Evolutionary conservation across 2,113 vertebrate species (phyloP), one percentile per base, ranked within the genome.

Genomic region (Podiceps cristatus): DNA sequence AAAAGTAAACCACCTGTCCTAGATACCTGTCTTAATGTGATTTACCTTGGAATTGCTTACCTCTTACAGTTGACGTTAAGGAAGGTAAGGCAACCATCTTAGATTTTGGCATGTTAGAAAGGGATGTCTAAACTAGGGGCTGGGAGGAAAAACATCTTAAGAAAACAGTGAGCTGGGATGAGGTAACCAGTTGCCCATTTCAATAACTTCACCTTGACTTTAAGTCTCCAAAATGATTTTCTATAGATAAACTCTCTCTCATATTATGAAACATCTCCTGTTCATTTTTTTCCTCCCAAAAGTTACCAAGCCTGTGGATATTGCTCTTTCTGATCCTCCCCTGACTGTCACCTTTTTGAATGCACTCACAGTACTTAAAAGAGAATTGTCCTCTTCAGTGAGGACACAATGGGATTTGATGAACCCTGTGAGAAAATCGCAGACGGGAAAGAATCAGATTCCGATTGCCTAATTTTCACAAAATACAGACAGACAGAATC

Each of bases 331-430:
- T 72, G 42, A 53, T 88, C 42, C 9, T 81, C 10, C 5, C 12
- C 44, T 25, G 10, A 13, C 53, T 60, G 31, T 75, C 74, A 50
- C 49, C 25, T 90, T 76, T 95, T 74, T 68, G 64, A 11, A 55
- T 25, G 60, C n/a, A 17, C 37, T 93, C 35, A 16, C 5, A 31
- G 14, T 24, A 14, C 40, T 83, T 63, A 23, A 58, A 55, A 81
- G 66, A 86, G 10, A 82, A 64, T 19, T 10, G 7, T 40, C 73
- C 18, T 94, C 42, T 88, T 85, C 35, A 62, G n/a, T 17, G 40
- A 94, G 31, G 53, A 79, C 40, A 95, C 79, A 96, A 96, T 85
- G 45, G 47, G 29, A 53, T 63, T 75, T 98, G 93, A 97, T 96
- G 91, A 97, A 82, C 19, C n/a, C 55, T 6, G 4, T 6, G 12